Percentiles rank a stretch among this genome's conserved stretches.
phyloP scores from a whole-genome alignment of 2,113 vertebrate genomes.

The Phodopus roborovskii region DNA sequence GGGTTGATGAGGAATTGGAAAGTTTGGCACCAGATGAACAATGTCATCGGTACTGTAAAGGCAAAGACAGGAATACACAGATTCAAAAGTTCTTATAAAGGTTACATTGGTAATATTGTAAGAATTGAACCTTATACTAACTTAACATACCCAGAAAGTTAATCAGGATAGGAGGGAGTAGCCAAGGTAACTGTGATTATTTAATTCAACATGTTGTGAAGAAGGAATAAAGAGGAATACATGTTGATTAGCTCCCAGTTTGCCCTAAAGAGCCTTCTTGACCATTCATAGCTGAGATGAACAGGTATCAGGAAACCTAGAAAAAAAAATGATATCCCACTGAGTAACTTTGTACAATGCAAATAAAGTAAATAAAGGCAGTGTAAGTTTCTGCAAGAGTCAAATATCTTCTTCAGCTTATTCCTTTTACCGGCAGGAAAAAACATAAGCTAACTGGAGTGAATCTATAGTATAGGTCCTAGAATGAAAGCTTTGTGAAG shows the following conservation, averaged over 20 bases:
- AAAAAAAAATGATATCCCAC: background rate
- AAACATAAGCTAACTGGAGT: background rate
- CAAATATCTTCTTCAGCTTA: background rate
- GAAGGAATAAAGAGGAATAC: background rate
- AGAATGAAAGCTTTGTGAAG: background rate
- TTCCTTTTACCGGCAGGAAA: background rate
- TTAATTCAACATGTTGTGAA: background rate
- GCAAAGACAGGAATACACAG: background rate
- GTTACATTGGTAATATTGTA: background rate
- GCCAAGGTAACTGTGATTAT: background rate
- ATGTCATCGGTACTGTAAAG: background rate
- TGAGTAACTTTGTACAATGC: background rate
- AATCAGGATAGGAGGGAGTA: background rate
- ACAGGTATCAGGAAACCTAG: background rate
- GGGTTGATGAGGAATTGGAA: background rate
- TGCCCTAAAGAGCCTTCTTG: background rate
- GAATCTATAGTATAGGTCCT: background rate
- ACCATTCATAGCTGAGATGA: background rate
- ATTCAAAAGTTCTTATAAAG: background rate
- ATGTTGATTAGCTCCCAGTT: background rate
- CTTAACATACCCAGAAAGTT: background rate
- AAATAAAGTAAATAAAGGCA: background rate
- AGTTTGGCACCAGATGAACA: background rate
- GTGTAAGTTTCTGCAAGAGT: background rate
- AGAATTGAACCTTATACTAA: background rate